Base-by-base conservation (phyloP, 2,888 invertebrate species). In the Metalampra italica region DNA sequence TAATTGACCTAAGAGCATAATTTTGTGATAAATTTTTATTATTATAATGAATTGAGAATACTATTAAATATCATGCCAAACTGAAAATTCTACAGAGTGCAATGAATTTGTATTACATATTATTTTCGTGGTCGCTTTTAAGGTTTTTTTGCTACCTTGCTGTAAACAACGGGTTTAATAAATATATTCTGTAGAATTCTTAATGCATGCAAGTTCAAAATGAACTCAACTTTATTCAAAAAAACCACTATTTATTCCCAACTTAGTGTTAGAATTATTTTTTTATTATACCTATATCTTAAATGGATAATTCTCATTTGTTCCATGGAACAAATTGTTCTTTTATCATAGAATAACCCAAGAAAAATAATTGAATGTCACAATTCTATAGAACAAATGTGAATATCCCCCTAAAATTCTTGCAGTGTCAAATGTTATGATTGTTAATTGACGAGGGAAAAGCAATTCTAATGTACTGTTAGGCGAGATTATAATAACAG, bases 401-500 rank as follows among this genome's bases (percentile, higher is more conserved):
- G n/a, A n/a, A n/a, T n/a, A n/a, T n/a, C n/a, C n/a, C n/a, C 49
- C 48, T 52, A 50, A 3, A 61, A 66, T 57, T 57, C 53, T 66
- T 60, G 54, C 60, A 59, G 53, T 69, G 63, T 68, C 60, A 66
- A 71, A 69, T 71, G 60, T 65, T 66, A 65, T 70, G 62, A 66
- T 65, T 68, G 62, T 66, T 70, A 70, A 64, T 70, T 76, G 57
- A 71, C 63, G 62, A 73, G 75, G 76, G 73, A 68, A 73, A 78
- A 81, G 68, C 65, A 70, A 70, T 68, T 59, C 53, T 64, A 62
- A 59, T 57, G 58, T 50, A 46, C 62, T 69, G 60, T 70, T 73
- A 75, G 72, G 70, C 76, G 68, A 80, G 70, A 79, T 74, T 75
- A 71, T 71, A 75, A 75, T 71, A 82, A 79, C 68, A 72, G 66